Conservation (phyloP, 2,888 invertebrate genomes). For the Branchipolynoe longqiensis region DNA sequence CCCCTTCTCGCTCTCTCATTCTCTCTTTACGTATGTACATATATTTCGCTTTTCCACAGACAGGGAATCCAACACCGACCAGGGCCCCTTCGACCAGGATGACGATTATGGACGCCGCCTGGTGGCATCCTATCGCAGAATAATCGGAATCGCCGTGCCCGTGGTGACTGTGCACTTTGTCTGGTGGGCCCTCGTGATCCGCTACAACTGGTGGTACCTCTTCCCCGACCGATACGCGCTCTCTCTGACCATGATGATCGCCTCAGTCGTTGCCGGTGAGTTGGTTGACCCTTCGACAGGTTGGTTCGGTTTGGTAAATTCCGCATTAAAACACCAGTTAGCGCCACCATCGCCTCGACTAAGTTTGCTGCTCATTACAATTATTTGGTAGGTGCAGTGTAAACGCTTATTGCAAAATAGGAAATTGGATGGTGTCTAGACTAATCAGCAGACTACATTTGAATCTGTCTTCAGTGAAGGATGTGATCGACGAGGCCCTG, state of each 20-base stretch:
- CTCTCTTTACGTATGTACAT: no score
- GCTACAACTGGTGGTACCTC: slow-evolving; percentile 33
- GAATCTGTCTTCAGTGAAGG: not conserved
- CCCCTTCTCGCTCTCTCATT: no score
- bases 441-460: not conserved
- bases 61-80: no score
- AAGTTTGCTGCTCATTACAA: not conserved
- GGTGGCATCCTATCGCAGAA: slow-evolving; percentile 11
- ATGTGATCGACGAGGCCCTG: no score
- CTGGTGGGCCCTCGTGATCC: slow-evolving; percentile 37
- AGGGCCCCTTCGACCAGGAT: no score
- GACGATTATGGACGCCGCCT: slow-evolving; percentile 11
- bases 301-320: not conserved
- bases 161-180: slow-evolving; percentile 29
- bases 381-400: not conserved
- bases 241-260: slow-evolving; percentile 54
- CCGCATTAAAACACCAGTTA: not conserved
- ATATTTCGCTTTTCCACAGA: no score
- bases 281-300: no score
- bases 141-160: slow-evolving; percentile 32
- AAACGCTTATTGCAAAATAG: not conserved
- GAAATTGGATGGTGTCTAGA: no score
- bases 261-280: slow-evolving; percentile 41
- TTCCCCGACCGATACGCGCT: slow-evolving; percentile 51
- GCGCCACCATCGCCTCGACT: not conserved